A percentile compares a stretch with the other conserved stretches of the same genome.
phyloP scores from a whole-genome alignment of 2,113 vertebrate species.

The Rhodinocichla rosea region DNA sequence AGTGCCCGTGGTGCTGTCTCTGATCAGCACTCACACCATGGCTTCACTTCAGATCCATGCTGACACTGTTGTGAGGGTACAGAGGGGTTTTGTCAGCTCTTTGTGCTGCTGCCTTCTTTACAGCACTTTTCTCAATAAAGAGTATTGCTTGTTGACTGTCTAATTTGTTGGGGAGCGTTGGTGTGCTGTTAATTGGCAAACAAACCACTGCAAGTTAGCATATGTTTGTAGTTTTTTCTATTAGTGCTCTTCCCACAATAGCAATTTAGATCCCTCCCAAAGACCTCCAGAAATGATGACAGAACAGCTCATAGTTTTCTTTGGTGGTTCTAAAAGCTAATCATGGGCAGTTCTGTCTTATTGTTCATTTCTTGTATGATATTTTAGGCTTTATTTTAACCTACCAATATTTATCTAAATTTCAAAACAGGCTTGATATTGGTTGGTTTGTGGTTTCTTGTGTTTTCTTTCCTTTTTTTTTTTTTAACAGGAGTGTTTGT shows the following conservation, averaged over 20 bases:
- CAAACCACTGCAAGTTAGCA: neutral
- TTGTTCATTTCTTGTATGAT: neutral
- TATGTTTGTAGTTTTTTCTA: neutral
- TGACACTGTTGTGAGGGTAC: neutral
- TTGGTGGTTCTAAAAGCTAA: neutral
- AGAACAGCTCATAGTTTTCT: neutral
- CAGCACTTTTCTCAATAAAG: neutral
- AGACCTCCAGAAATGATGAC: slow-evolving; percentile 27
- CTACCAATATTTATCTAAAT: neutral
- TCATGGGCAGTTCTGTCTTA: neutral
- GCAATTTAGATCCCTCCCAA: neutral
- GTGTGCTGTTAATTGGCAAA: neutral
- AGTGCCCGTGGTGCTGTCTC: neutral
- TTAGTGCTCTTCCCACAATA: neutral
- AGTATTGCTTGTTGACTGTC: neutral
- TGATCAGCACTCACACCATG: neutral
- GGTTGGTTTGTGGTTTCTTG: neutral
- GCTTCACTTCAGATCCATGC: neutral
- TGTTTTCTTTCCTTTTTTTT: neutral
- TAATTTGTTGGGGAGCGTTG: neutral
- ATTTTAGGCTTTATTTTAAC: neutral
- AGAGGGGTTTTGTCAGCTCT: neutral
- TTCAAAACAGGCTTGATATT: neutral
- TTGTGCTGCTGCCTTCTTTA: neutral
- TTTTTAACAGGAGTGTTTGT: neutral